A percentile compares a stretch with the other conserved stretches of the same genome.
Conservation (phyloP, 2,113 vertebrate genomes). For the Rhegmatorhina hoffmannsi region DNA sequence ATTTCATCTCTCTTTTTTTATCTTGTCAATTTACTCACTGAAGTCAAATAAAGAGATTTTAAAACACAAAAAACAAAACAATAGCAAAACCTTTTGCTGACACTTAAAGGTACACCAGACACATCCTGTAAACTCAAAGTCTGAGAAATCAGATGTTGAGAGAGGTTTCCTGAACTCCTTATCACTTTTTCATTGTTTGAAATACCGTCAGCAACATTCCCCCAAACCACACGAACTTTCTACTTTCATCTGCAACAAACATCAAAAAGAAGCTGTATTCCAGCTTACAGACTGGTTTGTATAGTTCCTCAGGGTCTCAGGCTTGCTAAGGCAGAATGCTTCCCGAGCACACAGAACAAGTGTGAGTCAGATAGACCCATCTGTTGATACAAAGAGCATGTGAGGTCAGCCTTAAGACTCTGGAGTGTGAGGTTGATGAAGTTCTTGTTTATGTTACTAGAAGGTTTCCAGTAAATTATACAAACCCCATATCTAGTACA, state of each 20-base stretch:
- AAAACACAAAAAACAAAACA: not conserved
- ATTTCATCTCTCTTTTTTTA: not conserved
- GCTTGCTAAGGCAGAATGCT: not conserved
- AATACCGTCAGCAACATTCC: not conserved
- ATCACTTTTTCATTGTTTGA: slow-evolving; percentile 6
- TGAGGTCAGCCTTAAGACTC: slow-evolving; percentile 16
- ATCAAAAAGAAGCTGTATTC: not conserved
- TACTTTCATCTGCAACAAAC: slow-evolving; percentile 13
- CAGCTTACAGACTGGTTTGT: not conserved
- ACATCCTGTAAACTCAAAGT: not conserved
- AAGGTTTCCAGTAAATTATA: slow-evolving; percentile 22
- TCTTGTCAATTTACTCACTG: not conserved
- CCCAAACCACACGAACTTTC: not conserved
- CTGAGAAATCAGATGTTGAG: not conserved
- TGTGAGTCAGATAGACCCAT: not conserved
- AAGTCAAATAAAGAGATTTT: not conserved
- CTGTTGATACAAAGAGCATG: slow-evolving; percentile 17
- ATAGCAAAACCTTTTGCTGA: not conserved
- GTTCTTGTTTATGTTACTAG: not conserved
- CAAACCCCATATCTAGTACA: not conserved
- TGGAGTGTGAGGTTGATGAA: slow-evolving; percentile 9
- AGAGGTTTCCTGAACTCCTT: not conserved
- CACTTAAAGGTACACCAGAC: not conserved
- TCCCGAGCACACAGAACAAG: fast-evolving
- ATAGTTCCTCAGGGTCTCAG: not conserved